phyloP scores from a whole-genome alignment of 2,888 invertebrate genomes.

The Aricia artaxerxes region DNA sequence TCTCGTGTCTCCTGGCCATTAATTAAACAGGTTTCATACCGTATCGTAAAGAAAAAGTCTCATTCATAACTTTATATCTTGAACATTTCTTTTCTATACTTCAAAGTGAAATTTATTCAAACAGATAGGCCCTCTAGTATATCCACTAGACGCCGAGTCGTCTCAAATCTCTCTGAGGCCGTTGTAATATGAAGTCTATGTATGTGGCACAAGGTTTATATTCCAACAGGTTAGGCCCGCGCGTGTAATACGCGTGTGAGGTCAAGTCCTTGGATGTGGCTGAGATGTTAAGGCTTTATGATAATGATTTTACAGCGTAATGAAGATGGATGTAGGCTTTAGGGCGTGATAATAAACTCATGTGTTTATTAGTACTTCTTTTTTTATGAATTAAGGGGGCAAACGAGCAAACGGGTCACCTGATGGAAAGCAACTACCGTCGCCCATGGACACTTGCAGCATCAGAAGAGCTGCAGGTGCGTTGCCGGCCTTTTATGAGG shows the following conservation, averaged over 20 bases:
- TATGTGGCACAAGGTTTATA: not conserved
- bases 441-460: too few species aligned
- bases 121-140: not conserved
- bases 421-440: too few species aligned
- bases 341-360: not conserved
- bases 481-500: too few species aligned
- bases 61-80: not conserved
- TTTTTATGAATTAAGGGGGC: too few species aligned
- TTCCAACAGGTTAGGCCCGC: not conserved
- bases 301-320: not conserved
- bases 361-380: not conserved
- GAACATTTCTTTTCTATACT: not conserved
- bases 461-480: too few species aligned
- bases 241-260: constrained; percentile 16
- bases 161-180: not conserved
- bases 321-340: not conserved
- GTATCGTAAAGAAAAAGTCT: not conserved
- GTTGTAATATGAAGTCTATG: not conserved
- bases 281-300: constrained; percentile 10
- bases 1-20: too few species aligned
- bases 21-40: not conserved
- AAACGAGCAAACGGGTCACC: too few species aligned
- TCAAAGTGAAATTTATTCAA: constrained; percentile 20
- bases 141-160: not conserved
- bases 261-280: constrained; percentile 20